Conservation (phyloP, 2,888 invertebrate genomes). For the Loripinus fragilis region DNA sequence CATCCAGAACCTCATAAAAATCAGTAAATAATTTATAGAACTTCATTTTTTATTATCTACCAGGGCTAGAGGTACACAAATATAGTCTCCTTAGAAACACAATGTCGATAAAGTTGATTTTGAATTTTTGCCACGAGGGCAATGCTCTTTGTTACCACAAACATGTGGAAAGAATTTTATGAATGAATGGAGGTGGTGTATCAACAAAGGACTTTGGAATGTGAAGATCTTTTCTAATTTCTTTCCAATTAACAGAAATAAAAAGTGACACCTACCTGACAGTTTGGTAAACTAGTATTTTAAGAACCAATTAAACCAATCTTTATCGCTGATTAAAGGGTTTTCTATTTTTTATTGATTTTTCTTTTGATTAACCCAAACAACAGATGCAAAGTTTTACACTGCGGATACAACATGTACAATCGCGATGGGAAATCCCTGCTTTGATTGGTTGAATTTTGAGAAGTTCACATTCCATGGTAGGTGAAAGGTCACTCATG, state of each 20-base stretch:
- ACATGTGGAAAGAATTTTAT: constrained; percentile 13
- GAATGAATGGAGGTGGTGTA: constrained; percentile 36
- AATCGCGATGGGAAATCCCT: constrained; percentile 39
- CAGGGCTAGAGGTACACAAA: no score
- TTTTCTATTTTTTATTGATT: constrained; percentile 46
- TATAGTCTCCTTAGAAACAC: no score
- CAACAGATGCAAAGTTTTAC: neutral
- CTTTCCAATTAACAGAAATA: neutral
- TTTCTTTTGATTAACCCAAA: constrained; percentile 35
- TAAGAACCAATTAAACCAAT: neutral
- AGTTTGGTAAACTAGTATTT: neutral
- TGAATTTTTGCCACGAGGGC: neutral
- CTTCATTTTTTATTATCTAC: no score
- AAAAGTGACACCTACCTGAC: constrained; percentile 14
- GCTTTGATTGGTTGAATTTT: constrained; percentile 47
- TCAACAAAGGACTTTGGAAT: constrained; percentile 42
- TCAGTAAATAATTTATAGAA: no score
- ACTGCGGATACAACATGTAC: constrained; percentile 41
- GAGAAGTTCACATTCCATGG: constrained; percentile 44
- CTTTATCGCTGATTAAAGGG: neutral
- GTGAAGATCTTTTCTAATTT: constrained; percentile 12
- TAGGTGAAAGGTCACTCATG: constrained; percentile 42
- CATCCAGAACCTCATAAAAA: no score
- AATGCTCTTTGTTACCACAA: constrained; percentile 1
- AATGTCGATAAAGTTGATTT: no score